Conservation (phyloP, 1,140 invertebrate genomes). For the Asbolus verrucosus region DNA sequence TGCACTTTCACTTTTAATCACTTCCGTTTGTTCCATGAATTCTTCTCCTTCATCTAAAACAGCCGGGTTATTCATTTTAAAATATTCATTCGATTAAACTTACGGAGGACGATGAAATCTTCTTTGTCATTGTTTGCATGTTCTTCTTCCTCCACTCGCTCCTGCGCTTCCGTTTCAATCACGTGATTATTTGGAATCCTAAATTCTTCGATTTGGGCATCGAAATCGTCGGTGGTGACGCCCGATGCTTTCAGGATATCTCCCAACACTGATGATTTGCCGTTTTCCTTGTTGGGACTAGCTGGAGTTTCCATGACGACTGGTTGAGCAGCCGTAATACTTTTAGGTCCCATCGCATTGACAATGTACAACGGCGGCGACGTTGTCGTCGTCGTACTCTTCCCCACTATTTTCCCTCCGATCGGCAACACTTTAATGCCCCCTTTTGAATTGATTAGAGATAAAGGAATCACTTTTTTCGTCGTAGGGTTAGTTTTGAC, state of each 20-base stretch:
- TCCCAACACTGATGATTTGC: conserved; percentile 42
- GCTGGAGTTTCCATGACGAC: neutral
- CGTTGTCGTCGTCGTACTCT: conserved; percentile 34
- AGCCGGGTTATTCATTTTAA: neutral
- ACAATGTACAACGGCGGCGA: conserved; percentile 48
- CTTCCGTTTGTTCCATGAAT: conserved; percentile 20
- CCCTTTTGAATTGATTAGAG: conserved; percentile 60
- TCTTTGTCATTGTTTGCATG: neutral
- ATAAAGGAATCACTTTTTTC: conserved; percentile 61
- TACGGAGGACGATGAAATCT: conserved; percentile 14
- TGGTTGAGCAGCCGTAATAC: neutral
- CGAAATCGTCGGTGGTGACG: conserved; percentile 44
- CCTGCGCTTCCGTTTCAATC: neutral
- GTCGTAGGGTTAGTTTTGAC: conserved; percentile 56
- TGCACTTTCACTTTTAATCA: conserved; percentile 12
- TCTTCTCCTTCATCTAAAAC: conserved; percentile 21
- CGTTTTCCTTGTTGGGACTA: conserved; percentile 36
- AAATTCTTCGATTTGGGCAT: conserved; percentile 46
- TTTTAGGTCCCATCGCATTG: conserved; percentile 28
- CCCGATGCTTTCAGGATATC: conserved; percentile 45
- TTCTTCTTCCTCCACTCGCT: conserved; percentile 28
- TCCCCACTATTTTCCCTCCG: conserved; percentile 59
- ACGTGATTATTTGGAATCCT: conserved; percentile 42
- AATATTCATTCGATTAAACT: neutral
- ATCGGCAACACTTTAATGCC: conserved; percentile 61